Evolutionary conservation across 2,888 invertebrate genomes (phyloP).

Genomic region (Ischnura elegans): DNA sequence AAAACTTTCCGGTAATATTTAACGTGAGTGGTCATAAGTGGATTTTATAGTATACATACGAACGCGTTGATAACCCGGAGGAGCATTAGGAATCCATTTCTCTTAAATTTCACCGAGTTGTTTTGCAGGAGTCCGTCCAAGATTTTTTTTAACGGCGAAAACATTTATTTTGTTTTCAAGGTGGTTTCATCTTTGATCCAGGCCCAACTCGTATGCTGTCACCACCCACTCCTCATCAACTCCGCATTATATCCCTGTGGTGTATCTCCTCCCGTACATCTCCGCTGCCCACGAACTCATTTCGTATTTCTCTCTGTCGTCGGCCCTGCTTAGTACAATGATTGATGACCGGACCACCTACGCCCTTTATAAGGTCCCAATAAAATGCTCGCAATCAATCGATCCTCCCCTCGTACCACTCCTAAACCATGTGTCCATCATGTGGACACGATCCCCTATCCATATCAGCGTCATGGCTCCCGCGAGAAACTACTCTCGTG

Average conservation of each 20-base stretch:
- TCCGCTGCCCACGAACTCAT: neutral
- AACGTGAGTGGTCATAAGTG: no score
- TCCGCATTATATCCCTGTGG: neutral
- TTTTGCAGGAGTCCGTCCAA: no score
- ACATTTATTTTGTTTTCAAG: no score
- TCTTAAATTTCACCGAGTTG: no score
- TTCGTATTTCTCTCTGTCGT: neutral
- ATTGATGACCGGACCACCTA: conserved; percentile 26
- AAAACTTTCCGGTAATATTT: no score
- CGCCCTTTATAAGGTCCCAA: neutral
- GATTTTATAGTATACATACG: no score
- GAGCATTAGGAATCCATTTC: no score
- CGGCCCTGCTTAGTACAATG: neutral
- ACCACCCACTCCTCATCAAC: conserved; percentile 2
- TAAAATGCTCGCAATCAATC: neutral
- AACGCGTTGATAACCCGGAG: no score
- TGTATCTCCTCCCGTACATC: neutral
- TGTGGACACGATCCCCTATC: neutral
- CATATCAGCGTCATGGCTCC: neutral
- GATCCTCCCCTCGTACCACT: neutral
- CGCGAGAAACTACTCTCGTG: neutral
- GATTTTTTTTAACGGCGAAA: no score
- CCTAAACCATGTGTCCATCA: neutral
- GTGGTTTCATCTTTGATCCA: no score
- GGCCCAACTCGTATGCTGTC: neutral